Evolutionary conservation across 1,140 invertebrate genomes (phyloP), one percentile per base, ranked within the genome.

Genomic region (Chelonus insularis): DNA sequence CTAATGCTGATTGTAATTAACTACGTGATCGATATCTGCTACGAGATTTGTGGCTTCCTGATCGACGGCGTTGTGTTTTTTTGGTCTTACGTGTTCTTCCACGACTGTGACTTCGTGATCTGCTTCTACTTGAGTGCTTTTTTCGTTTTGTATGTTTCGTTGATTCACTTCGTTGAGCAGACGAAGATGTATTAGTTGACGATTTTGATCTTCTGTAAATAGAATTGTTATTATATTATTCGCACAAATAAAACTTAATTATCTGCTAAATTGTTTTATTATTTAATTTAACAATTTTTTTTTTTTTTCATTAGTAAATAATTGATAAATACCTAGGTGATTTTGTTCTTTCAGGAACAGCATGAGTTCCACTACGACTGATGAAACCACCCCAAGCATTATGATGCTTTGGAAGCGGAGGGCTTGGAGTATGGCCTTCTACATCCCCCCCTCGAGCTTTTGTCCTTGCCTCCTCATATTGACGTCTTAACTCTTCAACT

Each of bases 401-500:
- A 64, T 87, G 85, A 34, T 82, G 69, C 77, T 82, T 81, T 57
- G 71, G 80, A 73, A 72, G 68, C 57, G 68, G 79, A 73, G 75
- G 81, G 80, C 85, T 80, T 18, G 87, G 84, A 0, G 86, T 87
- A 47, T 84, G 82, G 34, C 82, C 81, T 39, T 85, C 86, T 1
- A 78, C 64, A n/a, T 79, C 83, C 14, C 81, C 79, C 8, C 77
- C 76, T 64, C 85, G 76, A 0, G 86, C 86, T 72, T 91, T 91
- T 8, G 86, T 84, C 64, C 91, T 86, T 0, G 87, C 88, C 65
- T 93, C 91, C 39, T 91, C 86, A 66, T 93, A 92, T 16, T 87
- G 84, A 68, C 88, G 88, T 45, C 87, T 86, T 1, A 92, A 74
- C 66, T 90, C 86, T 37, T 92, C 90, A 0, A 94, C 88, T 21